Evolutionary conservation across 2,888 invertebrate genomes (phyloP), one percentile per base, ranked within the genome.

Genomic region (Tetheella fluctuosa): DNA sequence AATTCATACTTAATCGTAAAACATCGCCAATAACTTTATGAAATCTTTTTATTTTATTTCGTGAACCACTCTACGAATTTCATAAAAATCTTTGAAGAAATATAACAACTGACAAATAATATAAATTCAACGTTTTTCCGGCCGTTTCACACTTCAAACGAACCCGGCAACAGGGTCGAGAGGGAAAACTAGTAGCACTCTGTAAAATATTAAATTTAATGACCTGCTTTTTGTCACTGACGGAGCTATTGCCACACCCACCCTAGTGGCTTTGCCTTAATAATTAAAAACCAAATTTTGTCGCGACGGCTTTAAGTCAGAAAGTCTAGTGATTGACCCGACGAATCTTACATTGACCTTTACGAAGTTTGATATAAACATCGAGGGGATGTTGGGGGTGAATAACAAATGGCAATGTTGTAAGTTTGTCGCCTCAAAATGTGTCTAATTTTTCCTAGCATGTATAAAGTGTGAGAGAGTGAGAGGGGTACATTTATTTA

Each of bases 151-250:
- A 48, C 48, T 48, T 48, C 48, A 48, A 48, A 48, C 48, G 48
- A 63, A 60, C 58, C 52, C 59, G 34, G 67, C 67, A 82, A 77
- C 73, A 64, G 63, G 84, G 84, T 84, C 85, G 75, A 84, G 83
- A 59, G 73, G 63, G 64, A 67, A 67, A 83, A 83, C 84, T 84
- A 82, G 77, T 79, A 68, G 60, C 69, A 68, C 73, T 69, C 73
- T 59, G 77, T 84, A 69, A 86, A 88, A 86, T 88, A 86, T 89
- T 89, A 85, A 88, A 84, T 82, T 80, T 84, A 86, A 88, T 81
- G 86, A 78, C 79, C 67, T 67, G 80, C 79, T 81, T 86, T n/a
- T 85, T 84, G 86, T 86, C 86, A 79, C 77, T 64, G 63, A 56
- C 60, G 62, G 70, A 74, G 75, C 75, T 73, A 76, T 34, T 71